phyloP scores from a whole-genome alignment of 1,140 invertebrate genomes.

The Tribolium castaneum region DNA sequence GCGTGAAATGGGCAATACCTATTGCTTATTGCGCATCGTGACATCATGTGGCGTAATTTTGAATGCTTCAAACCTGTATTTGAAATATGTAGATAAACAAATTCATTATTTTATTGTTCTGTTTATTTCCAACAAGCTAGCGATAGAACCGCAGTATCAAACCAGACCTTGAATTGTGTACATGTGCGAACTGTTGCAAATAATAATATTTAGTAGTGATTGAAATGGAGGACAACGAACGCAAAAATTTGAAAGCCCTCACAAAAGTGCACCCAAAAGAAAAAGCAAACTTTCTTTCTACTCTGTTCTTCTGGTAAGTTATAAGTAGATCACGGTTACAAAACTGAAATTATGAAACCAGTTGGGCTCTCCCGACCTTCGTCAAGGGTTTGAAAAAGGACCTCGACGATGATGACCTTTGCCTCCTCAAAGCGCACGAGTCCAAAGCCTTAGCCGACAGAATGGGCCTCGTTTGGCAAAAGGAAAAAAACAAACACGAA shows the following conservation, averaged over 20 bases:
- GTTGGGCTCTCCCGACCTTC: not conserved
- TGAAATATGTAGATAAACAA: no score
- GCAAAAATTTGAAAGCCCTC: not conserved
- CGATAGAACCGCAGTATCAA: no score
- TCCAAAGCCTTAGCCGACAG: not conserved
- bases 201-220: no score
- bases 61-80: no score
- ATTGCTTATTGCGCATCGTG: no score
- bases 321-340: no score
- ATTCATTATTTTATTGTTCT: no score
- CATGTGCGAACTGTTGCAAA: no score
- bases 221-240: not conserved
- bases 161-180: no score
- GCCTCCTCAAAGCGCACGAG: not conserved
- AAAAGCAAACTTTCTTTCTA: slow-evolving; percentile 44
- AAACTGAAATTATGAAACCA: not conserved
- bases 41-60: no score
- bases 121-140: no score
- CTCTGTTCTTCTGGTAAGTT: slow-evolving; percentile 45
- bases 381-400: slow-evolving; percentile 14
- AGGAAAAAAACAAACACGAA: not conserved
- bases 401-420: slow-evolving; percentile 7
- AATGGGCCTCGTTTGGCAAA: not conserved
- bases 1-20: no score
- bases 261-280: slow-evolving; percentile 43